Base-by-base conservation (phyloP, 2,113 vertebrate genomes). In the Eublepharis macularius region DNA sequence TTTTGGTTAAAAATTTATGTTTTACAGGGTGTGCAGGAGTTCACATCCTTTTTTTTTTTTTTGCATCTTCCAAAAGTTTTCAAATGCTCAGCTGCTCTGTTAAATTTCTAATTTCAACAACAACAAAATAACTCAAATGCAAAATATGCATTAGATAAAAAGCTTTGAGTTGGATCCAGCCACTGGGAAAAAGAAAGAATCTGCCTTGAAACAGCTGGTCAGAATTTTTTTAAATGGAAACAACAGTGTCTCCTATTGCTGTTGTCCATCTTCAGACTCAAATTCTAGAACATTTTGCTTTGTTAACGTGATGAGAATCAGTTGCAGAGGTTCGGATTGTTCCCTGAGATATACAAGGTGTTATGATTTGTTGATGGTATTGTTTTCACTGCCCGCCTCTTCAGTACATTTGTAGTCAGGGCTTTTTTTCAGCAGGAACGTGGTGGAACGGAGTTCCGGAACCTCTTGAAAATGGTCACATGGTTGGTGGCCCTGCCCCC, bases 11-110 rank as follows among this genome's bases (percentile, higher is more conserved):
- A 92, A 94, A 94, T 93, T 94, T 92, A 94, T 95, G 91, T 93
- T 95, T 96, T 95, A 94, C 89, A 85, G 94, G 90, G 94, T 95
- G 91, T 96, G 92, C 87, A 87, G 94, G 93, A 94, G 94, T 96
- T 96, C 95, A 95, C 93, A 95, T 95, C 93, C 90, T 93, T 91
- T 95, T 2, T 74, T 75, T 41, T 51, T 49, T 21, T 26, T 94
- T 91, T 90, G 93, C 81, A 90, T 94, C 94, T 96, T 96, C 90
- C 88, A 95, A 91, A 95, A 91, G 87, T 91, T 93, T 95, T 95
- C 92, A 94, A 94, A 95, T 94, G 90, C 92, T 95, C 94, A 95
- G 86, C 93, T 94, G 88, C 86, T 95, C 90, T 94, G 92, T 96
- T 93, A 94, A 93, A 93, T 75, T 90, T 95, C 93, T 93, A 93